These are phyloP conservation scores for Archips crataeganus DNA, from an alignment of 2,888 invertebrate species.

Conservation along the genomic window DNA sequence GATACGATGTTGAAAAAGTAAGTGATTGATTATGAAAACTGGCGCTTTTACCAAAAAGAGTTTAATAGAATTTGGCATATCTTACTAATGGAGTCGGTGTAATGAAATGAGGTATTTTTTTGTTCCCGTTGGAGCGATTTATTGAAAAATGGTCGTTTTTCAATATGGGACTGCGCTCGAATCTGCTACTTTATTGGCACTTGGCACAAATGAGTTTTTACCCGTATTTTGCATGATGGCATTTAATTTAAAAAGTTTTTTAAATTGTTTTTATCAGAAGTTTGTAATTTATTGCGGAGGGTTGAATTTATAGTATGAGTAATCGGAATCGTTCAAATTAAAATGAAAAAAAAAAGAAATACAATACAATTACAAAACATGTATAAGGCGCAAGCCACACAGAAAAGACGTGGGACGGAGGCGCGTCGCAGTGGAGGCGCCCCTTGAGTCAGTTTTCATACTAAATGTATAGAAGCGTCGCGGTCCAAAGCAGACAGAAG, in stretches of 20 bases:
- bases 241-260: slow-evolving; percentile 18
- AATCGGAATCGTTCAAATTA: no score
- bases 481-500: no score
- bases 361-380: no score
- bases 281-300: not conserved
- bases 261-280: not conserved
- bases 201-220: slow-evolving; percentile 37
- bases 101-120: slow-evolving; percentile 82
- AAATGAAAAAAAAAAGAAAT: no score
- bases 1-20: not conserved
- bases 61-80: slow-evolving; percentile 82
- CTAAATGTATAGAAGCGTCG: no score
- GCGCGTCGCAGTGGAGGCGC: no score
- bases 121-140: slow-evolving; percentile 69
- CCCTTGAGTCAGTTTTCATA: no score
- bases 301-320: no score
- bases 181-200: slow-evolving; percentile 51
- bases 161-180: slow-evolving; percentile 67
- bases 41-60: slow-evolving; percentile 65
- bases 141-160: slow-evolving; percentile 72
- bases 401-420: no score
- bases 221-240: slow-evolving; percentile 28
- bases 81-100: slow-evolving; percentile 80
- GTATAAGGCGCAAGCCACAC: no score
- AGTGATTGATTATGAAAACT: slow-evolving; percentile 42